These are phyloP conservation scores for Thalassophryne amazonica DNA, from an alignment of 2,797 vertebrate species.

Conservation along the genomic window DNA sequence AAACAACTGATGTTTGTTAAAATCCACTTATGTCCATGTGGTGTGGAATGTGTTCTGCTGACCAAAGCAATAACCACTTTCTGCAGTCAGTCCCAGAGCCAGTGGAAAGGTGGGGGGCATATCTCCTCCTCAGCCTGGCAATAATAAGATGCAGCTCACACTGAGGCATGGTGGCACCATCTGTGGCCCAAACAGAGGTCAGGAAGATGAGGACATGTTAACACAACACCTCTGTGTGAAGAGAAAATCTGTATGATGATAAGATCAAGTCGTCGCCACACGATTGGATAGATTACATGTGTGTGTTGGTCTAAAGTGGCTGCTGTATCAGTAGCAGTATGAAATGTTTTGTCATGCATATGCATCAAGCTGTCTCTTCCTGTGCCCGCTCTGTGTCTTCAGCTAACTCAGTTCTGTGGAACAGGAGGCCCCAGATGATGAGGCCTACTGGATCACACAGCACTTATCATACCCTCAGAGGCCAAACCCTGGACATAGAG, in stretches of 20 bases:
- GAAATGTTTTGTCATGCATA: conserved; percentile 43
- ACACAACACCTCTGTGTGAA: conserved; percentile 44
- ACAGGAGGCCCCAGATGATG: conserved; percentile 83
- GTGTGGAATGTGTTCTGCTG: conserved; percentile 36
- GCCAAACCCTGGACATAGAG: conserved; percentile 83
- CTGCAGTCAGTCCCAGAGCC: background rate
- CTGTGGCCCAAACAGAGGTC: conserved; percentile 54
- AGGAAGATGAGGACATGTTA: conserved; percentile 53
- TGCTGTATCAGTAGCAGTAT: conserved; percentile 53
- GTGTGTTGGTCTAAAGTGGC: conserved; percentile 15
- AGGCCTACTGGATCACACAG: conserved; percentile 74
- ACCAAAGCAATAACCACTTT: conserved; percentile 34
- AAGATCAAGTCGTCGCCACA: conserved; percentile 5
- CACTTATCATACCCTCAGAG: conserved; percentile 78
- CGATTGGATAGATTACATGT: background rate
- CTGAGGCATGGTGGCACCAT: conserved; percentile 46
- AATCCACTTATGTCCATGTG: conserved; percentile 19
- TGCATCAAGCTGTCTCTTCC: conserved; percentile 34
- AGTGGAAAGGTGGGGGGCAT: conserved; percentile 29
- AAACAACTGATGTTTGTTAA: conserved; percentile 1
- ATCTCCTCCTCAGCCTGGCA: conserved; percentile 30
- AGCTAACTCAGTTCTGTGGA: conserved; percentile 84
- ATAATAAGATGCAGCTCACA: conserved; percentile 64
- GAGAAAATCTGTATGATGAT: conserved; percentile 6
- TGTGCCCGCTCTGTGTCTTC: conserved; percentile 29